Base-by-base conservation (phyloP, 2,888 invertebrate species). In the Graphium colonna region DNA sequence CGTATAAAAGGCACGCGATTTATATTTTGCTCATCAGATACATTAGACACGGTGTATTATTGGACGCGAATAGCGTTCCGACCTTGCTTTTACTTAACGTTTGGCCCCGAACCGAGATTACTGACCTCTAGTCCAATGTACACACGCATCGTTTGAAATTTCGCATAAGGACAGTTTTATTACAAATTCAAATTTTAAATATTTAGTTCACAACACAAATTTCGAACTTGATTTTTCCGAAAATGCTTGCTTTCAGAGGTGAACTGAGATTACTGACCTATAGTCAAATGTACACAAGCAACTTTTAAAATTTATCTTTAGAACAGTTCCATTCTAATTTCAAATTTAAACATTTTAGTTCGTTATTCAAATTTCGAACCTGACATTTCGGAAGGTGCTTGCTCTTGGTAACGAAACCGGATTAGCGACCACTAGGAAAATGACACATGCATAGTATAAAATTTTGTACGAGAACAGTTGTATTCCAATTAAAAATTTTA, bases 21-120 rank as follows among this genome's bases (percentile, higher is more conserved):
- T 43, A 49, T 49, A 50, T 36, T 50, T 45, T 46, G 45, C 40
- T 54, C 50, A 54, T 54, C 45, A 12, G 21, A 50, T 33, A 36
- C 21, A 46, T 52, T 46, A 52, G 36, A 33, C 44, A 50, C 54
- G 45, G 44, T 41, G 41, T 49, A 28, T 50, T 48, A 40, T 39
- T 13, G 28, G 15, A 50, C 45, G 41, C 50, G 45, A 50, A 54
- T 54, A 54, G 50, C 21, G 7, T 40, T 15, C 18, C 45, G 54
- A 54, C 50, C 54, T 54, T 50, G 54, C 54, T 49, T 54, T 54
- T 54, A 50, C 54, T 46, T 40, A 38, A 54, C 40, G 26, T 54
- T 50, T 54, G 54, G 33, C 49, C 40, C 33, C 48, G 15, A n/a
- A 53, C 31, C 16, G 44, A 39, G 49, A 53, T 53, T 43, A 42